These are phyloP conservation scores for Phalloptychus januarius DNA, from an alignment of 2,797 vertebrate species.

Conservation along the genomic window DNA sequence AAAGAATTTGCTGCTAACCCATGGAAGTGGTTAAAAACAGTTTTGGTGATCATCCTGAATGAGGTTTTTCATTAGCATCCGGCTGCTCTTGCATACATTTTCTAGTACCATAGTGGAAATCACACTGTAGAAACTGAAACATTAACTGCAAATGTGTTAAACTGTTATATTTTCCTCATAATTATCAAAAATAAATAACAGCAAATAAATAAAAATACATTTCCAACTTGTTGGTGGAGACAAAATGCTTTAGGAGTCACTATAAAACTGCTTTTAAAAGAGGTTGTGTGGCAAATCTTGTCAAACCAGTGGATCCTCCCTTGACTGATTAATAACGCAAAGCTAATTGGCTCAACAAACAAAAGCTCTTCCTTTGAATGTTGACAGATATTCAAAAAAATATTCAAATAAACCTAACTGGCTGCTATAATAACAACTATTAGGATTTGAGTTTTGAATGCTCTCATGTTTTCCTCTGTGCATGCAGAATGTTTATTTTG, in stretches of 20 bases:
- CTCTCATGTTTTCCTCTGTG: neutral
- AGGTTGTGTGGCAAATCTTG: neutral
- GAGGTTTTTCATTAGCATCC: no score
- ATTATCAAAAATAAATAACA: neutral
- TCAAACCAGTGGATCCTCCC: no score
- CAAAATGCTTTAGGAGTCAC: neutral
- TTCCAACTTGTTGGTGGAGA: neutral
- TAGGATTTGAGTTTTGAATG: neutral
- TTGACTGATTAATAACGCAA: no score
- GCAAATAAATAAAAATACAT: neutral
- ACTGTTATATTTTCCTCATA: neutral
- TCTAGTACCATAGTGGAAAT: neutral
- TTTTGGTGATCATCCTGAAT: no score
- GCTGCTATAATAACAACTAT: neutral
- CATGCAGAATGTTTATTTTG: neutral
- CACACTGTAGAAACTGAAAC: neutral
- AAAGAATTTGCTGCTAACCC: neutral
- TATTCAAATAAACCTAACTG: neutral
- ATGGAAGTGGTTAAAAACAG: no score
- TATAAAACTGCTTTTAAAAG: neutral
- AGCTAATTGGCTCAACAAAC: no score
- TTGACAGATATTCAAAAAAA: neutral
- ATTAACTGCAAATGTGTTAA: neutral
- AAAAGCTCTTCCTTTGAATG: no score
- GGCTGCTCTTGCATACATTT: neutral